phyloP scores from a whole-genome alignment of 2,888 invertebrate species.

The Mimas tiliae region DNA sequence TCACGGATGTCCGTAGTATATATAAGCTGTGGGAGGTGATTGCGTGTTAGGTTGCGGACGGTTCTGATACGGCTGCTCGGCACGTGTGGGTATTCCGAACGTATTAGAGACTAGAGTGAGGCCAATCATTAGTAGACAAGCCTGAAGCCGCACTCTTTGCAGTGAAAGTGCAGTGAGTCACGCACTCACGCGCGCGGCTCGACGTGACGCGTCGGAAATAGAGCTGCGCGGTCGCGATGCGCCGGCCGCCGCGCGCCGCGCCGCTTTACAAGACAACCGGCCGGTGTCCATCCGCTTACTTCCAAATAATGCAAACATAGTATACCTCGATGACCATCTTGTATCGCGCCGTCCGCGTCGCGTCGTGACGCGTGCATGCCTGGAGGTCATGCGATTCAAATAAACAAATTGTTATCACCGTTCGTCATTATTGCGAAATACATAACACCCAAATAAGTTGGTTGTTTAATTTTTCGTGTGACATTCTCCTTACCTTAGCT shows the following conservation, averaged over 20 bases:
- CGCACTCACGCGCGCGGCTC: too few relatives aligned
- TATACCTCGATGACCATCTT: constrained; percentile 2
- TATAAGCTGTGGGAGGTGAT: background rate
- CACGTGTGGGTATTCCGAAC: constrained; percentile 37
- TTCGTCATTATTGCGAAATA: constrained; percentile 7
- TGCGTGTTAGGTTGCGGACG: background rate
- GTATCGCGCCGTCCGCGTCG: background rate
- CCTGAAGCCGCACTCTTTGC: constrained; percentile 53
- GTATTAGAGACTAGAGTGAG: constrained; percentile 56
- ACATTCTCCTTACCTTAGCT: too few relatives aligned
- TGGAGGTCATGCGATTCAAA: constrained; percentile 27
- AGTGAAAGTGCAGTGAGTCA: constrained; percentile 79
- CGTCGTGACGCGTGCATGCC: constrained; percentile 16
- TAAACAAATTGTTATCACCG: constrained; percentile 24
- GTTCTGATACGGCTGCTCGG: background rate
- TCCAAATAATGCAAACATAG: constrained; percentile 3
- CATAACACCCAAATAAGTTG: background rate
- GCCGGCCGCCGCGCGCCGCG: constrained; percentile 22
- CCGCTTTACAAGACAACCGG: constrained; percentile 29
- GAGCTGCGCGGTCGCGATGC: constrained; percentile 50
- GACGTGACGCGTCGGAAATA: constrained; percentile 57
- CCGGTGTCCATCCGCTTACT: constrained; percentile 20
- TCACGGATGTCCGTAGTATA: constrained; percentile 41
- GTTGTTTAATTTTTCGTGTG: background rate
- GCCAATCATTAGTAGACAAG: constrained; percentile 63